Evolutionary conservation across 2,797 vertebrate genomes (phyloP).

Genomic region (Orestias chungarensis): DNA sequence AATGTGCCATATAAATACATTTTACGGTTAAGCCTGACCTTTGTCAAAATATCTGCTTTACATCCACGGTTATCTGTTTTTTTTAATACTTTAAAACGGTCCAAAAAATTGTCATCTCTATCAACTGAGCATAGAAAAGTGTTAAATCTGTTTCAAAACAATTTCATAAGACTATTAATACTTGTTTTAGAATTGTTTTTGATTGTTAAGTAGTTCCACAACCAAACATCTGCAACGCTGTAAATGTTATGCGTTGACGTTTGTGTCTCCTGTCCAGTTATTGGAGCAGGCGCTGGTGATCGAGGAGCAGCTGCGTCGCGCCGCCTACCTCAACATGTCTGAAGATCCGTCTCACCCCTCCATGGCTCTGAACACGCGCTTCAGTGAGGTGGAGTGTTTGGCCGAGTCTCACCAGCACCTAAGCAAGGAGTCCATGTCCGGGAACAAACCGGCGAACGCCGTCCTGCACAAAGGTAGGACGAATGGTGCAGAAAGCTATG

Average conservation of each 20-base stretch:
- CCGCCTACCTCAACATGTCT: slow-evolving; percentile 97
- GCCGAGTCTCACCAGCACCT: slow-evolving; percentile 98
- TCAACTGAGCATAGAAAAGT: too few relatives aligned
- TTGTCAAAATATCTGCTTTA: too few relatives aligned
- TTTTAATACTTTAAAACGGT: too few relatives aligned
- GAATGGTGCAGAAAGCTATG: not conserved
- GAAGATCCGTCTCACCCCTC: slow-evolving; percentile 97
- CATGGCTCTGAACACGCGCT: slow-evolving; percentile 97
- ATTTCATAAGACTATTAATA: too few relatives aligned
- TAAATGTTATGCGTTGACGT: not conserved
- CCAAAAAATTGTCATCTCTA: too few relatives aligned
- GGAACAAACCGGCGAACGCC: slow-evolving; percentile 97
- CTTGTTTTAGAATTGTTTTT: too few relatives aligned
- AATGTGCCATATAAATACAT: too few relatives aligned
- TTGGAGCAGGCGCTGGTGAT: slow-evolving; percentile 97
- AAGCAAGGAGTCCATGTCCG: slow-evolving; percentile 97
- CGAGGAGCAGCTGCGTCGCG: slow-evolving; percentile 94
- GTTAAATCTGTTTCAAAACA: too few relatives aligned
- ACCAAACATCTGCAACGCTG: not conserved
- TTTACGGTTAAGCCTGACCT: too few relatives aligned
- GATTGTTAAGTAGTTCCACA: too few relatives aligned
- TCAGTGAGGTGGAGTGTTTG: slow-evolving; percentile 96
- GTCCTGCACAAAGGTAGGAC: slow-evolving; percentile 97
- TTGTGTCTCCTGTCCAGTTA: slow-evolving; percentile 73
- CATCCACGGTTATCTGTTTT: too few relatives aligned